Evolutionary conservation across 2,797 vertebrate genomes (phyloP), one percentile per base, ranked within the genome.

Genomic region (Esox masquinongy): DNA sequence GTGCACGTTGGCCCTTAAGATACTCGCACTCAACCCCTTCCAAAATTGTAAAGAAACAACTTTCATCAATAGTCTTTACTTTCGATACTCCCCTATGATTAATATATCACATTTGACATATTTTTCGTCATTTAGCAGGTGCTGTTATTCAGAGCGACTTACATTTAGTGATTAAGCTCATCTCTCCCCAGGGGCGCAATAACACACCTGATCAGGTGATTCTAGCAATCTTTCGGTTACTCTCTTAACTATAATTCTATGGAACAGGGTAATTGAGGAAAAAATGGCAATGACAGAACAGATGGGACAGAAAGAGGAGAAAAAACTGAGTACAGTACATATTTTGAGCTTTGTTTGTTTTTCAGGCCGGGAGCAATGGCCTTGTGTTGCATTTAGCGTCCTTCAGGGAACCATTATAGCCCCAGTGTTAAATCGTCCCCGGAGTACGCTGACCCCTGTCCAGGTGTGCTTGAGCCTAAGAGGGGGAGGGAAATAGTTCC

Each of bases 301-400:
- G 31, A 39, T 19, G 16, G n/a, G 31, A 51, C 47, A 2, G 36
- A n/a, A 50, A 1, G 61, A 51, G 63, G 22, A 36, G 5, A n/a
- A 22, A 8, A 61, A 24, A 12, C n/a, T 8, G 22, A 14, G 56
- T 12, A 24, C 56, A 64, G 68, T 70, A n/a, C 56, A 61, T 8
- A 39, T n/a, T 47, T 34, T 67, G 66, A 34, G 34, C 31, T 22
- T 22, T 74, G 80, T 82, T 82, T 77, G 34, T 68, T 50, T 47
- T 19, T 61, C 36, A 0, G 34, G 22, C 31, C 16, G 29, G 49
- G 71, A 76, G 73, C 73, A 75, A 80, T 82, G 78, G 77, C 84
- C 70, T 63, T 90, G 89, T 93, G 90, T 89, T 90, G 90, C 89
- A 92, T 91, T 92, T 92, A 87, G 88, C 89, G 86, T 87, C 90